Conservation (phyloP, 2,113 vertebrate genomes). For the Camelus dromedarius region DNA sequence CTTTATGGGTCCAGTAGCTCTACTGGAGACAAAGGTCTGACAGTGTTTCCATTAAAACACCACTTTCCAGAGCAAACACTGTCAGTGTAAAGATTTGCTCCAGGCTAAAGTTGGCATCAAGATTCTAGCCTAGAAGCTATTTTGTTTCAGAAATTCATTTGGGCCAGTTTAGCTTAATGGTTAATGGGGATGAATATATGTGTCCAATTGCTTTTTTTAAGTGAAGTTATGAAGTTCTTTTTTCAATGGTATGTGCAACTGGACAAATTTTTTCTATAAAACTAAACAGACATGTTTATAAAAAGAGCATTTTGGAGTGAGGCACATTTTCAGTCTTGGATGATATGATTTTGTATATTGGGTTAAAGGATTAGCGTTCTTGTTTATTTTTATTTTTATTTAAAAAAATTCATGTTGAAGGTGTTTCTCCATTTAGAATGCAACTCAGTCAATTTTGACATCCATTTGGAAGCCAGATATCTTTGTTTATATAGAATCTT, state of each 20-base stretch:
- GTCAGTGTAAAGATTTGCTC: constrained; percentile 76
- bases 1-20: constrained; percentile 68
- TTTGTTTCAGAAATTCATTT: constrained; percentile 76
- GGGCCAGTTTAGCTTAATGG: constrained; percentile 54
- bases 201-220: not conserved
- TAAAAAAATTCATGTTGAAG: not conserved
- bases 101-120: constrained; percentile 68
- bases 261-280: not conserved
- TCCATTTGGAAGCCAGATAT: not conserved
- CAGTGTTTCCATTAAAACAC: constrained; percentile 61
- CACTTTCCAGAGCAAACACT: constrained; percentile 75
- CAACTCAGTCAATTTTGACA: not conserved
- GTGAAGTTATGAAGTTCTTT: not conserved
- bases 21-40: constrained; percentile 65
- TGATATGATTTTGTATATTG: constrained; percentile 28
- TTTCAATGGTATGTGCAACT: not conserved
- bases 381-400: not conserved
- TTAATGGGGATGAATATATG: not conserved
- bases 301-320: not conserved
- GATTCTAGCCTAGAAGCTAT: constrained; percentile 73
- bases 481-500: not conserved
- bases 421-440: not conserved
- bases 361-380: not conserved
- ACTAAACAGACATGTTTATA: not conserved
- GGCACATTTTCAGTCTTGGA: not conserved